Percentiles rank a stretch among this genome's conserved stretches.
Evolutionary conservation across 2,888 invertebrate genomes (phyloP).

Genomic region (Morpho helenor): DNA sequence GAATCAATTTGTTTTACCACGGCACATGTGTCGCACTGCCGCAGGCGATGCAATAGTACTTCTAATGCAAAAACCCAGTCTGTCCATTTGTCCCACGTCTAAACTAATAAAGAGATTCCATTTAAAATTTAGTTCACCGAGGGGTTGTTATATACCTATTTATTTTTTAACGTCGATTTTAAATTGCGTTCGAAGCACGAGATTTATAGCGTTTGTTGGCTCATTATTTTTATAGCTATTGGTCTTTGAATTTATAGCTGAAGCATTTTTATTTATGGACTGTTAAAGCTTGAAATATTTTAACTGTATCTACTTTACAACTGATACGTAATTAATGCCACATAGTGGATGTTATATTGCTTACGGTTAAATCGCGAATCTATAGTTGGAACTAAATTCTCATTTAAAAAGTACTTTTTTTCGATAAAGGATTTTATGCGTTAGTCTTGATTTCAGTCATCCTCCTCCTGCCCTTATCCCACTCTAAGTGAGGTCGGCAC

Average conservation of each 20-base stretch:
- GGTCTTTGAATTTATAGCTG: conserved; percentile 38
- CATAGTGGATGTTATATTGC: conserved; percentile 2
- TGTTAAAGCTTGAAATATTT: conserved; percentile 27
- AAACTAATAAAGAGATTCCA: conserved; percentile 54
- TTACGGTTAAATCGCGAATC: neutral
- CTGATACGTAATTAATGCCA: conserved; percentile 4
- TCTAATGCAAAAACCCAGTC: conserved; percentile 52
- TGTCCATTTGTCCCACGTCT: conserved; percentile 54
- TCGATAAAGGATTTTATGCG: no score
- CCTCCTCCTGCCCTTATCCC: no score
- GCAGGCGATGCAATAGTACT: conserved; percentile 44
- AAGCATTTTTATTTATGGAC: conserved; percentile 26
- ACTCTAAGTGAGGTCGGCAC: no score
- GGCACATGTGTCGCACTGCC: conserved; percentile 38
- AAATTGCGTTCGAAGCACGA: conserved; percentile 27
- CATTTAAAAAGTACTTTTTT: no score
- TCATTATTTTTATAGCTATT: conserved; percentile 31
- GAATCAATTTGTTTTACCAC: conserved; percentile 37
- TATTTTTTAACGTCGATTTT: conserved; percentile 30
- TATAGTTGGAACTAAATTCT: no score
- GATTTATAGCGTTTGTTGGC: conserved; percentile 28
- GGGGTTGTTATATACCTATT: conserved; percentile 26
- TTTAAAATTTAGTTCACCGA: conserved; percentile 45
- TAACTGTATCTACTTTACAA: conserved; percentile 16
- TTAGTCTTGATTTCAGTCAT: no score